Conservation (phyloP, 2,113 vertebrate species). For the Cynoglossus semilaevis region DNA sequence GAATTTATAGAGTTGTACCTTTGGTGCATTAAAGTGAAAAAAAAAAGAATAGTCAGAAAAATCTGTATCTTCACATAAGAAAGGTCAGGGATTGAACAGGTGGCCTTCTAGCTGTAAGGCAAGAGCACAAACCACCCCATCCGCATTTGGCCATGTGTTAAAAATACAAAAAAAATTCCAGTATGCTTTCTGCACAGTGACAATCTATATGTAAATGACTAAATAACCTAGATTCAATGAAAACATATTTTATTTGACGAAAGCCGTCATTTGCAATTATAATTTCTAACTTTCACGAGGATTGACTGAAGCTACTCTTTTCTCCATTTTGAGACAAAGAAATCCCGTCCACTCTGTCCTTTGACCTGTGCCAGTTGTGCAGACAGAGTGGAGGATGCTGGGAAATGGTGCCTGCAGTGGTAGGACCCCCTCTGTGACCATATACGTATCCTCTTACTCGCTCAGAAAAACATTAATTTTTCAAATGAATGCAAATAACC, state of each 20-base stretch:
- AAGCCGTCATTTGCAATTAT: slow-evolving; percentile 30
- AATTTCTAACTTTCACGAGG: slow-evolving; percentile 16
- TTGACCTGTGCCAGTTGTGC: not conserved
- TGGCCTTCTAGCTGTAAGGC: no score
- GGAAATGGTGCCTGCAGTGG: slow-evolving; percentile 38
- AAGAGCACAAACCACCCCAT: no score
- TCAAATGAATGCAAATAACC: slow-evolving; percentile 63
- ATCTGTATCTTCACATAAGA: no score
- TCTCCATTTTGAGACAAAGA: not conserved
- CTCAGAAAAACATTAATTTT: slow-evolving; percentile 60
- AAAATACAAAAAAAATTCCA: no score
- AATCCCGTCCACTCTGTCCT: not conserved
- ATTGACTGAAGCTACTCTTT: slow-evolving; percentile 30
- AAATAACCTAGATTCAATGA: slow-evolving; percentile 15
- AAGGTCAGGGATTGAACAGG: no score
- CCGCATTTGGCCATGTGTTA: no score
- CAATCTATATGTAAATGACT: no score
- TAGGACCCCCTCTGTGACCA: slow-evolving; percentile 55
- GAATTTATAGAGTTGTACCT: no score
- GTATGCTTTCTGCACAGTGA: no score
- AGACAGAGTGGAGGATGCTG: slow-evolving; percentile 17
- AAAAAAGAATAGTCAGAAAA: no score
- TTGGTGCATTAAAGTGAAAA: no score
- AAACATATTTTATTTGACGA: slow-evolving; percentile 1
- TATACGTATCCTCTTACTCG: slow-evolving; percentile 49